Evolutionary conservation across 2,797 vertebrate species (phyloP).

Genomic region (Delichon dasypus): DNA sequence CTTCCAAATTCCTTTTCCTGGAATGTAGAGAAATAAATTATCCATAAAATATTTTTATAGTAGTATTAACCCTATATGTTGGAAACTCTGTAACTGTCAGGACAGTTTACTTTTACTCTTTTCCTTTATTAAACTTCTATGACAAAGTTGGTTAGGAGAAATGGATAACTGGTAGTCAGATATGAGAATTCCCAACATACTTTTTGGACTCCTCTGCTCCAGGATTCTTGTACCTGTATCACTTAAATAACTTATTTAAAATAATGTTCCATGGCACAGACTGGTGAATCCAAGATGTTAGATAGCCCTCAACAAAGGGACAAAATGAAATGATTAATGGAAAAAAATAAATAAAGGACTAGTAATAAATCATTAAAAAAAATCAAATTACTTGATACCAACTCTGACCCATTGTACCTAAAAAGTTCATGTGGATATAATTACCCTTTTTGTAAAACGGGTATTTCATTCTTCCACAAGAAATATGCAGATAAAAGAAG

Average conservation of each 20-base stretch:
- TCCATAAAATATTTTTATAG: not conserved
- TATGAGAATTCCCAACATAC: not conserved
- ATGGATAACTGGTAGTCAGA: not conserved
- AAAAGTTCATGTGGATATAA: not conserved
- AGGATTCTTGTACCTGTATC: not conserved
- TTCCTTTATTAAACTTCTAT: not conserved
- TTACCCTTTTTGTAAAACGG: not conserved
- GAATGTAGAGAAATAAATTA: not conserved
- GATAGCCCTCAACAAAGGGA: not conserved
- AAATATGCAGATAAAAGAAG: slow-evolving; percentile 11
- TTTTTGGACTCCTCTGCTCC: not conserved
- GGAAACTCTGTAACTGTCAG: not conserved
- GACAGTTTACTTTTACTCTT: not conserved
- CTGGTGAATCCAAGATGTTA: not conserved
- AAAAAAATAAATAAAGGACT: not conserved
- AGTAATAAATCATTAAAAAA: not conserved
- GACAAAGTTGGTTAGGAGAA: not conserved
- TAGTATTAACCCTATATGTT: not conserved
- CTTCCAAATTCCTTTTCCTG: not conserved
- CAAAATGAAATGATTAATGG: not conserved
- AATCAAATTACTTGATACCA: not conserved
- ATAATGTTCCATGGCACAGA: not conserved
- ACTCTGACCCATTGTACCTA: not conserved
- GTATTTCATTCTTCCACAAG: not conserved
- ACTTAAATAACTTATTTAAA: not conserved